Evolutionary conservation across 2,888 invertebrate genomes (phyloP), one percentile per base, ranked within the genome.

Genomic region (Diplazon laetatorius): DNA sequence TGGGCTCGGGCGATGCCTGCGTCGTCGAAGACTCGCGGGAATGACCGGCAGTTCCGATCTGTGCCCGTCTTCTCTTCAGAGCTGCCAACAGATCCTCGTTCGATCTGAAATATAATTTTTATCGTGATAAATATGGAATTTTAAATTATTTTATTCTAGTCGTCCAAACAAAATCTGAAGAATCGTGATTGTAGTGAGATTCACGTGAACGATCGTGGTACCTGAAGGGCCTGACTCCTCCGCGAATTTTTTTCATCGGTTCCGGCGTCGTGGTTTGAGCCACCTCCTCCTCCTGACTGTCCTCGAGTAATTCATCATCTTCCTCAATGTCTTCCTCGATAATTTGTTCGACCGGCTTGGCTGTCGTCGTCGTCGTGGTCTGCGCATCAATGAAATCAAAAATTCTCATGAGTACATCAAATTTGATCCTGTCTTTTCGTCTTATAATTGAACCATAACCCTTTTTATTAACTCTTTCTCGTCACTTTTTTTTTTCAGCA

Each of bases 11-110:
- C 25, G 85, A 63, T 65, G 85, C 35, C 39, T 84, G 86, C 14
- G 85, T 81, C 10, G 83, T 80, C 5, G 86, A 50, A 3, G 85
- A 37, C 16, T 88, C 88, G 20, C 82, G 81, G n/a, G 85, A 46
- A 42, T 86, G 86, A 35, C 79, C 92, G 93, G 94, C 93, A 89
- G 93, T 93, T 81, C 94, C 94, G 16, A 93, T 95, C 88, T 95
- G 95, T 78, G 94, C 95, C 84, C 95, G 93, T 86, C 95, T 93
- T 85, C 94, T 94, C 90, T 95, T 96, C 74, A 96, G 91, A 0
- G 95, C 93, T 69, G 94, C 95, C 55, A 96, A 91, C 30, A 96
- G 92, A 85, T 96, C 96, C 74, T 95, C 94, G 90, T 96, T 96
- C 86, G 95, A 96, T 85, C 95, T 90, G 50, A 8, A 48, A 63